phyloP scores from a whole-genome alignment of 1,140 invertebrate genomes.

The Tetraneura akinire region DNA sequence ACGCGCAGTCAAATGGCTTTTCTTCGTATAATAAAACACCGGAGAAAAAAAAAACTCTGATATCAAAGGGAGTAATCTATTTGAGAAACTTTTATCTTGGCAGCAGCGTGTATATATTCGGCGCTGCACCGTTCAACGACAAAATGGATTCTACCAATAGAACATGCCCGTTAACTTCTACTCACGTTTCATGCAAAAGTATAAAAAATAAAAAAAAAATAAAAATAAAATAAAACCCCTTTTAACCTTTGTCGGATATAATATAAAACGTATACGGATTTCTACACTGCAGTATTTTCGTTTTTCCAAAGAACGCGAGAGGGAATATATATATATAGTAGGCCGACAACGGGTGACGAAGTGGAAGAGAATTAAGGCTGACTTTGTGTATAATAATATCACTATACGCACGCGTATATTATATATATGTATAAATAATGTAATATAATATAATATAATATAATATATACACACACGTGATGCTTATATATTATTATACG shows the following conservation, averaged over 20 bases:
- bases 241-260: slow-evolving; percentile 35
- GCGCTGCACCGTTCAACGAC: not conserved
- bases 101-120: not conserved
- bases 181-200: not conserved
- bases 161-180: slow-evolving; percentile 29
- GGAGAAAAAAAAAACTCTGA: not conserved
- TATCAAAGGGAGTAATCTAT: not conserved
- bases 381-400: slow-evolving; percentile 32
- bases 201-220: not conserved
- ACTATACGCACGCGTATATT: too few relatives aligned
- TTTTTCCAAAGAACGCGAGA: not conserved
- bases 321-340: not conserved
- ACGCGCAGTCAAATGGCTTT: not conserved
- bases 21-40: not conserved
- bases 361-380: slow-evolving; percentile 26
- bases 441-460: slow-evolving; percentile 5
- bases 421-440: too few relatives aligned
- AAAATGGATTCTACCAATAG: slow-evolving; percentile 19
- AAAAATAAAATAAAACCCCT: not conserved
- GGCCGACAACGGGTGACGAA: too few relatives aligned
- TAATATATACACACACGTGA: not conserved
- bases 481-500: not conserved
- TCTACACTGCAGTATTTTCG: slow-evolving; percentile 10
- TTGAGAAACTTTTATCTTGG: not conserved
- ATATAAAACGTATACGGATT: slow-evolving; percentile 9